Conservation (phyloP, 2,113 vertebrate genomes). For the Cebidichthys violaceus region DNA sequence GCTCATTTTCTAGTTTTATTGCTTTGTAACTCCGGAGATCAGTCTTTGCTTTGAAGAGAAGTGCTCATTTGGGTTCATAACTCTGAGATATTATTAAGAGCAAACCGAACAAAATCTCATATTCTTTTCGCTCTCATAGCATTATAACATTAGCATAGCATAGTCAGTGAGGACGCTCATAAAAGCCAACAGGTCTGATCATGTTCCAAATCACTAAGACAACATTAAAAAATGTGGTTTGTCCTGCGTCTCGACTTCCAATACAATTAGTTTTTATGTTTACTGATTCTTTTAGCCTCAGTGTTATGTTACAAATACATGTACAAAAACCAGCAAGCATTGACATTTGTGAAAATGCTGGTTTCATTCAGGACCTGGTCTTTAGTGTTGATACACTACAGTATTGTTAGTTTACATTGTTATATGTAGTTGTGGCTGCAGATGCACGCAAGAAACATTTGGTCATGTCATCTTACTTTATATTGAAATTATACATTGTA, state of each 20-base stretch:
- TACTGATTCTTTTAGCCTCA: neutral
- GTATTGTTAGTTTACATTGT: neutral
- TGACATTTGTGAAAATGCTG: neutral
- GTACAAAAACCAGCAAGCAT: neutral
- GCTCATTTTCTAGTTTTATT: constrained; percentile 15
- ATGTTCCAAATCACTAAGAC: neutral
- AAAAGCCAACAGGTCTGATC: neutral
- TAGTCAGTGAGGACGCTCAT: neutral
- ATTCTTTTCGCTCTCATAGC: neutral
- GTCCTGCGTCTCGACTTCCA: neutral
- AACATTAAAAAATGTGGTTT: neutral
- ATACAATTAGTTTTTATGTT: neutral
- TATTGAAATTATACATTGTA: neutral
- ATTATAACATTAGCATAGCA: neutral
- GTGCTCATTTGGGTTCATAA: constrained; percentile 4
- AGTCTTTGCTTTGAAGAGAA: constrained; percentile 22
- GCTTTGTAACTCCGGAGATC: constrained; percentile 1
- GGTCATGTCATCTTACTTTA: neutral
- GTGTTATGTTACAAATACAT: neutral
- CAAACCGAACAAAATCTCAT: neutral
- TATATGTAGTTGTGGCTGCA: neutral
- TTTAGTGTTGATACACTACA: neutral
- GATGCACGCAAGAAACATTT: neutral
- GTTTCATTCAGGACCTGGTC: neutral
- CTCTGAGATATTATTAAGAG: constrained; percentile 1